Evolutionary conservation across 2,113 vertebrate species (phyloP).

Genomic region (Strigops habroptila): DNA sequence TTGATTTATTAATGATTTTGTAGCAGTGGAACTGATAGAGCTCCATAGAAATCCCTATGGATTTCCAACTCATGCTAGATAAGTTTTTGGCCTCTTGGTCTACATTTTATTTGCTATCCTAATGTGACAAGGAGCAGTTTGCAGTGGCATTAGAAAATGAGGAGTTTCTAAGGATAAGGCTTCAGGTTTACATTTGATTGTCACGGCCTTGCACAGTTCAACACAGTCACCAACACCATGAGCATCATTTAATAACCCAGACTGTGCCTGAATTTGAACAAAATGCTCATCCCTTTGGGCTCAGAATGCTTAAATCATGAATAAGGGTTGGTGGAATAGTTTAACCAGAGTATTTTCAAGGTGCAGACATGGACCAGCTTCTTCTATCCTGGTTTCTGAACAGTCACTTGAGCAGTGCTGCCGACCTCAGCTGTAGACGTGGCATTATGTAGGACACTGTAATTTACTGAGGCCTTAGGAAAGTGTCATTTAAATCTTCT

Average conservation of each 20-base stretch:
- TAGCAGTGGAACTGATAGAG: background rate
- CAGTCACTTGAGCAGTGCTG: background rate
- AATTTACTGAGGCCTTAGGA: background rate
- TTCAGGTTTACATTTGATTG: background rate
- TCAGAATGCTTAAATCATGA: background rate
- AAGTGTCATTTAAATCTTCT: background rate
- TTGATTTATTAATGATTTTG: background rate
- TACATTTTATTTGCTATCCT: background rate
- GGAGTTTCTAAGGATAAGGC: background rate
- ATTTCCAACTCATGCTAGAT: background rate
- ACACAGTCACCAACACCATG: accelerated
- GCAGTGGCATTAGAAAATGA: background rate
- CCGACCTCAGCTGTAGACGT: background rate
- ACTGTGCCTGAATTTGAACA: background rate
- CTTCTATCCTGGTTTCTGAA: background rate
- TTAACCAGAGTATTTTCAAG: background rate
- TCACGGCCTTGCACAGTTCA: background rate
- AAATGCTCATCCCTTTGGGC: background rate
- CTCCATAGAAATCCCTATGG: background rate
- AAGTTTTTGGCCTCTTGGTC: background rate
- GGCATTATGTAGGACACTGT: background rate
- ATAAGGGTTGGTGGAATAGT: background rate
- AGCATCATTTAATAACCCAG: background rate
- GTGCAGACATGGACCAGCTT: background rate
- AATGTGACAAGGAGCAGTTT: background rate